Base-by-base conservation (phyloP, 1,140 invertebrate genomes). In the Drosophila persimilis region DNA sequence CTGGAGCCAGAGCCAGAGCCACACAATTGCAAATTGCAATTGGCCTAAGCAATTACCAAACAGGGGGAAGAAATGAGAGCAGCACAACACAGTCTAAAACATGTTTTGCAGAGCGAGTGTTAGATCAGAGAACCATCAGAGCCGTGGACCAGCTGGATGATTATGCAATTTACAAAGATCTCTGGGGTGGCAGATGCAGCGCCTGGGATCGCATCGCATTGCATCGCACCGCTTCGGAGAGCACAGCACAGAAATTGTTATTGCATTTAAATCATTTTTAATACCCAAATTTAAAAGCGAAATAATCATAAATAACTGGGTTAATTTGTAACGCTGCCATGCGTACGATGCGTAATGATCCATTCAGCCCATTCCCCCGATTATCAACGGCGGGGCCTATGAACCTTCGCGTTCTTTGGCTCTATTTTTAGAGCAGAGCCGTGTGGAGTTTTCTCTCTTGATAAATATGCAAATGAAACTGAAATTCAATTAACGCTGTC, bases 281-380 rank as follows among this genome's bases (percentile, higher is more conserved):
- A 81, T 59, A 63, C 61, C 80, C 66, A 84, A 84, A 85, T 65
- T 80, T 59, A 59, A 62, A 66, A 46, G 35, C 66, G 65, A 65
- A 85, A 89, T 89, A 85, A 72, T 89, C 77, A 79, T 89, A 81
- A 85, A 89, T 89, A 89, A 86, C 77, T 89, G 74, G 85, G 85
- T 85, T 89, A 89, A 89, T 85, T 86, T 89, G 85, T 78, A 81
- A 89, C 85, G 85, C 85, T 89, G 73, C 74, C 60, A 39, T 74
- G 85, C 77, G 24, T 26, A 4, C 24, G 24, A 78, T 89, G 80
- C 53, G 58, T 73, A 89, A 89, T 89, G 85, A 89, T 80, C 56
- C 85, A 76, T 89, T 77, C 62, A 89, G 65, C 60, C 7, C 29
- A 26, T 26, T 8, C 77, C 35, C 9, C 11, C 35, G 35, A 39